These are phyloP conservation scores for Molanna angustata DNA, from an alignment of 2,888 invertebrate genomes.

Conservation along the genomic window DNA sequence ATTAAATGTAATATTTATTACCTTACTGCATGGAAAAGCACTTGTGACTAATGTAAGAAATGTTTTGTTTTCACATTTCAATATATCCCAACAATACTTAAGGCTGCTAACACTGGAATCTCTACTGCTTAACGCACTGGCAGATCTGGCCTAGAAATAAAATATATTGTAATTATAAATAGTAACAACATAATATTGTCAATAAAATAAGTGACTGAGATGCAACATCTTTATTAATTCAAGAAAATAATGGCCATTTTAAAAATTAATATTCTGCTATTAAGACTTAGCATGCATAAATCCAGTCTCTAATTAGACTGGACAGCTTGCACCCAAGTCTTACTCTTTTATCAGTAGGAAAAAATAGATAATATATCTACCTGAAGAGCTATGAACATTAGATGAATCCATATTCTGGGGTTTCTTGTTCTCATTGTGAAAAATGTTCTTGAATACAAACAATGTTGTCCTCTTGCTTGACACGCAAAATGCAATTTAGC, in stretches of 20 bases:
- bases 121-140: constrained; percentile 74
- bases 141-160: constrained; percentile 60
- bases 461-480: constrained; percentile 78
- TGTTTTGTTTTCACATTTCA: constrained; percentile 87
- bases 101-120: constrained; percentile 80
- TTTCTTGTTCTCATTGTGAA: constrained; percentile 78
- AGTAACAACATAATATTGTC: background rate
- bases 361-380: constrained; percentile 41
- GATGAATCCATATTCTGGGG: constrained; percentile 90
- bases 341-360: no score
- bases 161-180: background rate
- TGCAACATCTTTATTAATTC: background rate
- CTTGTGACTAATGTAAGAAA: constrained; percentile 90
- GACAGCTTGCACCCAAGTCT: no score
- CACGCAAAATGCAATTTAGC: constrained; percentile 88
- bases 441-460: constrained; percentile 78
- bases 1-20: constrained; percentile 40
- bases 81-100: constrained; percentile 92
- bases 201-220: background rate
- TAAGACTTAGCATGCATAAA: no score
- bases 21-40: constrained; percentile 87
- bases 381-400: constrained; percentile 93
- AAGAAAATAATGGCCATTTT: background rate
- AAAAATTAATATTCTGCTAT: no score
- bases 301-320: no score